Evolutionary conservation across 2,888 invertebrate genomes (phyloP).

Genomic region (Arrhopalites spinosus): DNA sequence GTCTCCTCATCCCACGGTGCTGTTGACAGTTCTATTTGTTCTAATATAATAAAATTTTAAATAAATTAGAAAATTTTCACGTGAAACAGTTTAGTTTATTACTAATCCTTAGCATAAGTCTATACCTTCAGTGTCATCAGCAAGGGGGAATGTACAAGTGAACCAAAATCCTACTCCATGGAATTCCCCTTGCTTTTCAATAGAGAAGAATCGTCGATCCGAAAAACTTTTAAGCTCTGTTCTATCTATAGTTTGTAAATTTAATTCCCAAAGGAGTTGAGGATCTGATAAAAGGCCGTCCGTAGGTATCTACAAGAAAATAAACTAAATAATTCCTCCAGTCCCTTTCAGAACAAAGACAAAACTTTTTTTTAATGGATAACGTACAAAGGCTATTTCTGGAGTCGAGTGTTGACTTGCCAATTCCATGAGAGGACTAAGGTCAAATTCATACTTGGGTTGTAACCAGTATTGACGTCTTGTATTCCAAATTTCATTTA

Average conservation of each 20-base stretch:
- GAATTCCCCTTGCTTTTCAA: slow-evolving; percentile 64
- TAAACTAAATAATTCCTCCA: no score
- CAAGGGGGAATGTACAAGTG: slow-evolving; percentile 71
- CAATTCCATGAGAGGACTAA: slow-evolving; percentile 68
- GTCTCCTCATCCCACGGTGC: slow-evolving; percentile 63
- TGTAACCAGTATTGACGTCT: slow-evolving; percentile 73
- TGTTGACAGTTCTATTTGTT: slow-evolving; percentile 49
- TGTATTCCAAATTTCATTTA: slow-evolving; percentile 54
- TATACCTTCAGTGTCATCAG: slow-evolving; percentile 57
- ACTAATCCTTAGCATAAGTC: no score
- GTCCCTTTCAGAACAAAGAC: not conserved
- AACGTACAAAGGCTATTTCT: slow-evolving; percentile 65
- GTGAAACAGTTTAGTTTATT: not conserved
- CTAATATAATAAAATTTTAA: slow-evolving; percentile 31
- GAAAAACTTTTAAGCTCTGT: slow-evolving; percentile 68
- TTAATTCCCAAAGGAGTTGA: slow-evolving; percentile 70
- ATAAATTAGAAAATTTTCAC: not conserved
- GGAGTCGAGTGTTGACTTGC: slow-evolving; percentile 71
- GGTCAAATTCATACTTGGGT: slow-evolving; percentile 73
- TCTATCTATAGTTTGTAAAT: slow-evolving; percentile 67
- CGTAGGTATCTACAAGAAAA: slow-evolving; percentile 55
- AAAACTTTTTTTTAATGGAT: not conserved
- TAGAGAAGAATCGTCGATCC: slow-evolving; percentile 67
- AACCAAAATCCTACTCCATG: slow-evolving; percentile 77
- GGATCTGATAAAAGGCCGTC: slow-evolving; percentile 70